Percentiles rank a stretch among this genome's conserved stretches.
These are phyloP conservation scores for Pagetopsis macropterus DNA, from an alignment of 2,797 vertebrate species.

Conservation along the genomic window DNA sequence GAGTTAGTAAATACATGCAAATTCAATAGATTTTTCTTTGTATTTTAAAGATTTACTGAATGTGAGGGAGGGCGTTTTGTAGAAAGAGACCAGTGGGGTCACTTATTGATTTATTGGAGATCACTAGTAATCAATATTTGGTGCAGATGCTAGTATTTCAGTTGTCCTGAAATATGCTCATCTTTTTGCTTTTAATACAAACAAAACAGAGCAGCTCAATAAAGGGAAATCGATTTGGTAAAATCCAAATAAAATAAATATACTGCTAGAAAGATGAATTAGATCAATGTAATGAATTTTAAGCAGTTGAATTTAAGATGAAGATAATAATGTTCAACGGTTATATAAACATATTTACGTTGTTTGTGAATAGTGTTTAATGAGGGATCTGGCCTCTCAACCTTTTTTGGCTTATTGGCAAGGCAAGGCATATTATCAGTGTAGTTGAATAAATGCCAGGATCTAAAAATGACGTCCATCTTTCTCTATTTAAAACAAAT, in stretches of 20 bases:
- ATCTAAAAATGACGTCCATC: neutral
- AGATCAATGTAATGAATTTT: no score
- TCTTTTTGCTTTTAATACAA: no score
- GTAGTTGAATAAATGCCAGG: neutral
- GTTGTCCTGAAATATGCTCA: no score
- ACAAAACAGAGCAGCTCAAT: no score
- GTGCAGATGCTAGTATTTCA: constrained; percentile 1
- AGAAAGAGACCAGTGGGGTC: neutral
- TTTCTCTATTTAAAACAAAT: neutral
- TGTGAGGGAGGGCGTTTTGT: neutral
- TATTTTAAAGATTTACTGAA: no score
- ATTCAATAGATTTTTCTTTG: constrained; percentile 2
- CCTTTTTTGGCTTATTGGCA: neutral
- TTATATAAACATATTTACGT: no score
- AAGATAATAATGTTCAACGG: no score
- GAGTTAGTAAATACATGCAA: constrained; percentile 7
- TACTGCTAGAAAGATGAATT: no score
- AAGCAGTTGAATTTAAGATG: no score
- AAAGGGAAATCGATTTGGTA: no score
- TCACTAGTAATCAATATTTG: neutral
- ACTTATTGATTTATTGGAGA: constrained; percentile 24
- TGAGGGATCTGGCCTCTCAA: neutral
- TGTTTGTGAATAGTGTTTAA: no score
- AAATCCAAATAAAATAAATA: no score
- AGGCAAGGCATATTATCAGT: neutral